Evolutionary conservation across 1,140 invertebrate genomes (phyloP).

Genomic region (Drosophila teissieri): DNA sequence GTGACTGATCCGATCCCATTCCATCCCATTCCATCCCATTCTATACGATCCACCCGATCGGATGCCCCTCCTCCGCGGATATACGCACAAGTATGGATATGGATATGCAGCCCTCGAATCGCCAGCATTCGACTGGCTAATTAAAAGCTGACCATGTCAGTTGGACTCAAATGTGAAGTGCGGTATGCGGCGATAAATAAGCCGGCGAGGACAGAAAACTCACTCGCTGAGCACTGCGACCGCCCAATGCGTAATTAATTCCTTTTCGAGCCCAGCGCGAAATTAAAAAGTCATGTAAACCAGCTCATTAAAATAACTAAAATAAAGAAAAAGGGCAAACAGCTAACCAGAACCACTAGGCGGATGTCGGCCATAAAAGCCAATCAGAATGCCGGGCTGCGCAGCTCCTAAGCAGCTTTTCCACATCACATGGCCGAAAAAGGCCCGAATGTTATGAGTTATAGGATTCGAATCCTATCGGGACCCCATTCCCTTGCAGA

Average conservation of each 20-base stretch:
- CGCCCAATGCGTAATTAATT: conserved; percentile 84
- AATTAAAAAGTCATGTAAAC: conserved; percentile 85
- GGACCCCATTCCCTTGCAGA: neutral
- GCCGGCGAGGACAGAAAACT: conserved; percentile 32
- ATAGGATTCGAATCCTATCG: conserved; percentile 9
- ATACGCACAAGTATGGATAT: neutral
- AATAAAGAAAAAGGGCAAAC: conserved; percentile 6
- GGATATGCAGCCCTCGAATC: conserved; percentile 21
- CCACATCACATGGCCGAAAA: conserved; percentile 53
- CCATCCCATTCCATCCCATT: neutral
- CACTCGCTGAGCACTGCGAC: conserved; percentile 60
- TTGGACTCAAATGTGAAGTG: conserved; percentile 78
- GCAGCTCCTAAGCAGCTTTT: conserved; percentile 65
- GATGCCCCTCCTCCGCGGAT: conserved; percentile 3
- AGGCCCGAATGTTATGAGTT: conserved; percentile 64
- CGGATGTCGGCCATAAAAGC: conserved; percentile 71
- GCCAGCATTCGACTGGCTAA: conserved; percentile 53
- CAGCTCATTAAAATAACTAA: conserved; percentile 84
- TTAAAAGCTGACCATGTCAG: conserved; percentile 82
- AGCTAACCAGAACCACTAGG: conserved; percentile 16
- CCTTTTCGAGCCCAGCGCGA: conserved; percentile 80
- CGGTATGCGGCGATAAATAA: conserved; percentile 79
- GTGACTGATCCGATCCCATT: conserved; percentile 3
- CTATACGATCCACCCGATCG: conserved; percentile 4
- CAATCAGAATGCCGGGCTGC: conserved; percentile 38